Base-by-base conservation (phyloP, 2,888 invertebrate species). In the Stegana nigrithorax region DNA sequence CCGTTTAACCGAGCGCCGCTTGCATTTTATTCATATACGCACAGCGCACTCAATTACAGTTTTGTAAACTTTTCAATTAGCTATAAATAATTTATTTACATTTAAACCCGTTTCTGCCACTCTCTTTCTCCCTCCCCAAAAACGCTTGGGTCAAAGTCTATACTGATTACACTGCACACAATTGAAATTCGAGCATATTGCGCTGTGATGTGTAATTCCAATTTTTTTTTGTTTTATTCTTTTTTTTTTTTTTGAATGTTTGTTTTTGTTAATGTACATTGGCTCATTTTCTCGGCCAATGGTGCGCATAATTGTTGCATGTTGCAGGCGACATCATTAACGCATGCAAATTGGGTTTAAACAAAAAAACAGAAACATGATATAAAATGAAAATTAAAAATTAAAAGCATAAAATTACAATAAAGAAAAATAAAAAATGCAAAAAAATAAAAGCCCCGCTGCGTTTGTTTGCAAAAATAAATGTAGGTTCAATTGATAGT, bases 1-100 rank as follows among this genome's bases (percentile, higher is more conserved):
- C 42, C 59, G 61, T 60, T 59, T 47, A n/a, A n/a, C n/a, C n/a
- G n/a, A n/a, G 68, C 65, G 64, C 44, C 59, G 62, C 58, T 58
- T 47, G 58, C 19, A 17, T 72, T 71, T 73, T 67, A 2, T 51
- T 5, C 19, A 14, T 32, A 50, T 26, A 56, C 1, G n/a, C 12
- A 5, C 44, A 42, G 42, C 62, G 70, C 71, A 81, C 80, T 80
- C 80, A 81, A 81, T 80, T 81, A 80, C 82, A 78, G 75, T 81
- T 55, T 80, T 81, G 80, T 81, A 81, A 81, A 80, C 80, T 81
- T 80, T 80, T 76, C 81, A 81, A 81, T 80, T 79, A 81, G 73
- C 73, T 66, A 73, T 81, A 76, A 78, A 81, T 76, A 80, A 79
- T 81, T 78, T 77, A 72, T 80, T 75, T 73, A 77, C 66, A 72